Conservation (phyloP, 2,888 invertebrate species). For the Xiphydria camelus region DNA sequence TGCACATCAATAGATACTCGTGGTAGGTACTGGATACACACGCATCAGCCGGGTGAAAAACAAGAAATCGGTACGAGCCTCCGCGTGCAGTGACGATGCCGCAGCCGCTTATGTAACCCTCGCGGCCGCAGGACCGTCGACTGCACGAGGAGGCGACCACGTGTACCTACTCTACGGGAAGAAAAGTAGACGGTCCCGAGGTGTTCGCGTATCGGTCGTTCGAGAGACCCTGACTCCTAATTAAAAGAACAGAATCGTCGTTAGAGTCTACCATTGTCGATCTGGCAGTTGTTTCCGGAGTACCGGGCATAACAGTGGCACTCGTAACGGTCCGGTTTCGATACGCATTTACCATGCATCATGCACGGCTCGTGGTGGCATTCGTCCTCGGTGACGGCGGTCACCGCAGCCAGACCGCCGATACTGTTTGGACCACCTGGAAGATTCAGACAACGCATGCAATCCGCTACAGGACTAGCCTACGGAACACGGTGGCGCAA, state of each 20-base stretch:
- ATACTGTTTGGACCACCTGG: constrained; percentile 48
- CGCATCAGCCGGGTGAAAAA: no score
- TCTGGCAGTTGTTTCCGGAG: constrained; percentile 85
- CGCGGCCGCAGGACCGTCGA: no score
- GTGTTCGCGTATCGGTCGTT: no score
- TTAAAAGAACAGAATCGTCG: constrained; percentile 8
- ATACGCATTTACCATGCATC: constrained; percentile 80
- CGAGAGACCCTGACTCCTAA: no score
- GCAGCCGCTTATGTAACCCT: no score
- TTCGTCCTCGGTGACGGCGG: constrained; percentile 63
- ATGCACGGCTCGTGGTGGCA: constrained; percentile 82
- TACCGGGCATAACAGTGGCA: constrained; percentile 85
- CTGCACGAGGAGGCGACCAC: no score
- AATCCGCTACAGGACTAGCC: constrained; percentile 22
- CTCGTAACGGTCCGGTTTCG: constrained; percentile 76
- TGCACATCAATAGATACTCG: no score
- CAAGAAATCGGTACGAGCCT: no score
- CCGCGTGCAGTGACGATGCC: no score
- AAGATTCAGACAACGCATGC: constrained; percentile 38
- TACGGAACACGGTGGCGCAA: no score
- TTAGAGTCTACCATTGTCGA: constrained; percentile 64
- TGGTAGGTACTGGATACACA: no score
- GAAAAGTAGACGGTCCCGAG: constrained; percentile 1
- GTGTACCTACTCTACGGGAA: not conserved
- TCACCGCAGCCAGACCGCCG: constrained; percentile 29